Evolutionary conservation across 2,113 vertebrate species (phyloP), one percentile per base, ranked within the genome.

Genomic region (Ageneiosus marmoratus): DNA sequence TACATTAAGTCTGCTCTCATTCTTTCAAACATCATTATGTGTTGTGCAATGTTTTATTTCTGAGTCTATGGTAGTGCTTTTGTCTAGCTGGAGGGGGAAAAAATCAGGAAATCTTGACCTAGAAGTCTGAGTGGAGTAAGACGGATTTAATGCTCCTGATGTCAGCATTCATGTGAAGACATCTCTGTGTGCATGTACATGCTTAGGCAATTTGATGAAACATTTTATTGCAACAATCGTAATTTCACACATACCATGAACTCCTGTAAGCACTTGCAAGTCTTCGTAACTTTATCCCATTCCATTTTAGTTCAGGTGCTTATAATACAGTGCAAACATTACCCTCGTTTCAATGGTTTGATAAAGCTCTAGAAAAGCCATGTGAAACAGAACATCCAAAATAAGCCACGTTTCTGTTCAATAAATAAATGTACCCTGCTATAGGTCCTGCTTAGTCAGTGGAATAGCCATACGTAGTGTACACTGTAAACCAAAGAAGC

Each of bases 1-100:
- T 74, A 65, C 55, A 32, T 77, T 82, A 46, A 27, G 82, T 78
- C 63, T 77, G 75, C 82, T 78, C 51, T 79, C 72, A 84, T 84
- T 58, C 65, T 56, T 78, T 63, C 55, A 62, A 46, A 55, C 18
- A 20, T 58, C 4, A 44, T 73, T 65, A 72, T 55, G 55, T 27
- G 60, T 5, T 32, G 24, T 83, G 15, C 58, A 69, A 44, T 74
- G 44, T 77, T 51, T 60, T 32, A 65, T 32, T 77, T 32, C 27
- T 11, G 16, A 56, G 16, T 24, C 37, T 50, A 50, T 69, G 34
- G 60, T 63, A 77, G 37, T 24, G 27, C 46, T 29, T 20, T 74
- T 41, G 46, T 50, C 27, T 29, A 29, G 11, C 50, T 55, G 12
- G 15, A 50, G 16, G 24, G 2, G 27, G 69, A 70, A n/a, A 27